These are phyloP conservation scores for Rhynchomys soricoides DNA, from an alignment of 2,113 vertebrate genomes.

Conservation along the genomic window DNA sequence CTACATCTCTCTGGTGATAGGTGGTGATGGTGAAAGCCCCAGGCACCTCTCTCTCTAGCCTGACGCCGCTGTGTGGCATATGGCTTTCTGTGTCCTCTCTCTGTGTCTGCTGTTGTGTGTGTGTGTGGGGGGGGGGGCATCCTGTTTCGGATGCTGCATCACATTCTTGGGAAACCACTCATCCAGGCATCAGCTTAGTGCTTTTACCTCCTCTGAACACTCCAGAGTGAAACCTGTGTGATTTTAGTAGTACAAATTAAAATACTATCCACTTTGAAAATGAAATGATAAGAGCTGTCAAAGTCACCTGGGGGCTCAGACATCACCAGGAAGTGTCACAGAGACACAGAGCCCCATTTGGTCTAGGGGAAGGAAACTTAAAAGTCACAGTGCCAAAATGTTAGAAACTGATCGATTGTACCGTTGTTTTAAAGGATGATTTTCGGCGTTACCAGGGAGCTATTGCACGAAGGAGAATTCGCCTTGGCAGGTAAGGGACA, in stretches of 20 bases:
- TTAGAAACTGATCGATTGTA: conserved; percentile 21
- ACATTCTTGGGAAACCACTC: accelerated
- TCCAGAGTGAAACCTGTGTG: background rate
- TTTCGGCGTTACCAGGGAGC: conserved; percentile 86
- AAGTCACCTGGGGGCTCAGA: accelerated
- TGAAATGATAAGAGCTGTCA: background rate
- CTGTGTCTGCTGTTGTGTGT: background rate
- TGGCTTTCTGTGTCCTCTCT: background rate
- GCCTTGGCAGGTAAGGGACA: conserved; percentile 84
- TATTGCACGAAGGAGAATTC: conserved; percentile 85
- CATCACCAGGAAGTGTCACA: background rate
- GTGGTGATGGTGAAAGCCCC: background rate
- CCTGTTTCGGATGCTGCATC: background rate
- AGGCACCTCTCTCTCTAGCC: background rate
- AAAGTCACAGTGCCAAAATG: background rate
- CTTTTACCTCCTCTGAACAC: background rate
- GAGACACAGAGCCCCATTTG: background rate
- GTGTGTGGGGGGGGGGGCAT: too few relatives aligned
- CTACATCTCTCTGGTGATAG: background rate
- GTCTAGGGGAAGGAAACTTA: background rate
- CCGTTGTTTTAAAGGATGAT: conserved; percentile 82
- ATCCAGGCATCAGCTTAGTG: background rate
- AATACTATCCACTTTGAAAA: background rate
- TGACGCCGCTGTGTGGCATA: accelerated
- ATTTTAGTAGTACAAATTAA: background rate